phyloP scores from a whole-genome alignment of 2,113 vertebrate genomes.

The Pseudorasbora parva region DNA sequence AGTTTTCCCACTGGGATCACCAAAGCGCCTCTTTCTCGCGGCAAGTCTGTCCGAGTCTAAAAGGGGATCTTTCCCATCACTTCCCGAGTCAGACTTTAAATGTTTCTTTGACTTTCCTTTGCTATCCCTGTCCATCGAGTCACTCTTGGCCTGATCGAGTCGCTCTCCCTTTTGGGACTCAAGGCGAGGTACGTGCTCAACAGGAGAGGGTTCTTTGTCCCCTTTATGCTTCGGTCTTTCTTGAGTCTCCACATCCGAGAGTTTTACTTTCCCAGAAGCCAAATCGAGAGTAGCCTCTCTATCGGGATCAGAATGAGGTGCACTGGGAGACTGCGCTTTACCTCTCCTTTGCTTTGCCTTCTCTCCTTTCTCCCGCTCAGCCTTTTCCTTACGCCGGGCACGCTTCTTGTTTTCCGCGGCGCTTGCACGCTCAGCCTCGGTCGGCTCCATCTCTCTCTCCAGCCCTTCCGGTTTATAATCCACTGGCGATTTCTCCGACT shows the following conservation, averaged over 20 bases:
- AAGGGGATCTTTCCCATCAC: slow-evolving; percentile 77
- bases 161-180: slow-evolving; percentile 84
- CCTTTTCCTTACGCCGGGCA: slow-evolving; percentile 87
- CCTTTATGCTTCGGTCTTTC: slow-evolving; percentile 86
- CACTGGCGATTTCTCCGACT: slow-evolving; percentile 83
- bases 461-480: slow-evolving; percentile 88
- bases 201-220: slow-evolving; percentile 80
- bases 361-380: slow-evolving; percentile 86
- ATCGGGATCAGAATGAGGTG: slow-evolving; percentile 84
- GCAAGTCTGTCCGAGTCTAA: slow-evolving; percentile 89
- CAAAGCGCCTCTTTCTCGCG: slow-evolving; percentile 93
- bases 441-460: slow-evolving; percentile 82
- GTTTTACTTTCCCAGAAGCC: slow-evolving; percentile 79
- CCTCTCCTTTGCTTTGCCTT: slow-evolving; percentile 85
- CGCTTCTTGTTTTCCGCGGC: slow-evolving; percentile 88
- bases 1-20: slow-evolving; percentile 83
- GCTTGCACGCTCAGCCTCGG: slow-evolving; percentile 79
- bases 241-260: slow-evolving; percentile 79
- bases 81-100: slow-evolving; percentile 80
- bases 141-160: slow-evolving; percentile 82
- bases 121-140: slow-evolving; percentile 84
- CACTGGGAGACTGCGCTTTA: slow-evolving; percentile 88
- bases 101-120: slow-evolving; percentile 89
- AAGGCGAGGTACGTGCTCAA: slow-evolving; percentile 77
- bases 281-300: slow-evolving; percentile 83